Percentiles rank a stretch among this genome's conserved stretches.
These are phyloP conservation scores for Leptinotarsa defecta DNA, from an alignment of 1,140 invertebrate species.

Conservation along the genomic window DNA sequence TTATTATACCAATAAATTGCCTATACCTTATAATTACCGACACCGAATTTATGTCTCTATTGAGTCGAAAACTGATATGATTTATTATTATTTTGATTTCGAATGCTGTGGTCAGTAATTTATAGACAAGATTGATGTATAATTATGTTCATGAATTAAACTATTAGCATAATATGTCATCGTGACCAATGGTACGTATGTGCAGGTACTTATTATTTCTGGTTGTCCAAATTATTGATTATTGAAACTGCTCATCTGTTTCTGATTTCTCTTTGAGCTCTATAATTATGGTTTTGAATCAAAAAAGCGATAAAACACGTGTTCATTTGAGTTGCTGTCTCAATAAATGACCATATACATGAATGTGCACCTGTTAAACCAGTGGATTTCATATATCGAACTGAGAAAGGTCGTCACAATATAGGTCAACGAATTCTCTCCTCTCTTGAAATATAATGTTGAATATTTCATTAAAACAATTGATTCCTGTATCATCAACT, in stretches of 20 bases:
- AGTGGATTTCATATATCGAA: too few species aligned
- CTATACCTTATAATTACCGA: background rate
- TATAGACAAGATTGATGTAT: background rate
- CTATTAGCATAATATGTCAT: constrained; percentile 9
- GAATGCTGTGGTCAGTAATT: background rate
- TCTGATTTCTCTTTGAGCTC: background rate
- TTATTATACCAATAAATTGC: background rate
- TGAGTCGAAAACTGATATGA: background rate
- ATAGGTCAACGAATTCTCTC: too few species aligned
- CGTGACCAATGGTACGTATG: background rate
- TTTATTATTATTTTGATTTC: background rate
- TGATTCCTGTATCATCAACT: too few species aligned
- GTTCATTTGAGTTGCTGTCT: too few species aligned
- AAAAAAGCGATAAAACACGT: background rate
- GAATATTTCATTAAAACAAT: too few species aligned
- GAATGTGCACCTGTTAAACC: too few species aligned
- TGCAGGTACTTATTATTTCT: background rate
- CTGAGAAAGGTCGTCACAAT: too few species aligned
- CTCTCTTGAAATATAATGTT: too few species aligned
- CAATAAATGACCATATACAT: too few species aligned
- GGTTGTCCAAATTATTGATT: constrained; percentile 1
- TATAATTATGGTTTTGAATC: background rate
- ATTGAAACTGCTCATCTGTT: background rate
- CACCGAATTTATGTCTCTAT: constrained; percentile 6
- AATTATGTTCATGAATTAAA: constrained; percentile 3